Evolutionary conservation across 2,113 vertebrate genomes (phyloP).

Genomic region (Equus przewalskii): DNA sequence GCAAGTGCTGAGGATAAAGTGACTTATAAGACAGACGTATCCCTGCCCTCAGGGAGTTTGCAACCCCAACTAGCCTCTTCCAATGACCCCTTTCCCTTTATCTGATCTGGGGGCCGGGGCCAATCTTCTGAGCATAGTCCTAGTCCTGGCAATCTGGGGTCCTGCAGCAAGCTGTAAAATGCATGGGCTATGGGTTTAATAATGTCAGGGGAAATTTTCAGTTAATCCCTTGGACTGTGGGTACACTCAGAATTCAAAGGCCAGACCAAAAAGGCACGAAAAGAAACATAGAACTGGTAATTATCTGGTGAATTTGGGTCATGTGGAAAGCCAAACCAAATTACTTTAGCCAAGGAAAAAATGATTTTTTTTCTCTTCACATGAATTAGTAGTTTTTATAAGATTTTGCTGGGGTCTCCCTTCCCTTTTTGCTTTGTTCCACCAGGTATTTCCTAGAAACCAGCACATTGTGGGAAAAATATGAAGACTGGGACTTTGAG

Average conservation of each 20-base stretch:
- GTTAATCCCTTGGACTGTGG: conserved; percentile 83
- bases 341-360: conserved; percentile 79
- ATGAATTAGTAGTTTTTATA: conserved; percentile 71
- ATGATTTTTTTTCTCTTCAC: conserved; percentile 71
- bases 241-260: conserved; percentile 70
- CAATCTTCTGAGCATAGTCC: conserved; percentile 65
- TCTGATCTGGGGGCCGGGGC: conserved; percentile 66
- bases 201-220: conserved; percentile 85
- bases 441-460: conserved; percentile 74
- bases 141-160: conserved; percentile 78
- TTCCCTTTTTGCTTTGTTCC: not conserved
- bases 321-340: conserved; percentile 84
- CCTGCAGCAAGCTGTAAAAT: conserved; percentile 73
- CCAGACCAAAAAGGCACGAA: conserved; percentile 77
- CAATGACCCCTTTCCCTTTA: conserved; percentile 70
- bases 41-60: not conserved
- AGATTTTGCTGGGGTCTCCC: conserved; percentile 73
- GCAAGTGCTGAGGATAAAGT: not conserved
- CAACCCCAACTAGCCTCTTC: conserved; percentile 22
- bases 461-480: not conserved
- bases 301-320: conserved; percentile 85
- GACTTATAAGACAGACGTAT: not conserved
- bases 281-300: conserved; percentile 82
- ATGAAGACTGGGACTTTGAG: conserved; percentile 14
- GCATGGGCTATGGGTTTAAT: conserved; percentile 86